These are phyloP conservation scores for Petrolisthes cinctipes DNA, from an alignment of 2,888 invertebrate species.

Conservation along the genomic window DNA sequence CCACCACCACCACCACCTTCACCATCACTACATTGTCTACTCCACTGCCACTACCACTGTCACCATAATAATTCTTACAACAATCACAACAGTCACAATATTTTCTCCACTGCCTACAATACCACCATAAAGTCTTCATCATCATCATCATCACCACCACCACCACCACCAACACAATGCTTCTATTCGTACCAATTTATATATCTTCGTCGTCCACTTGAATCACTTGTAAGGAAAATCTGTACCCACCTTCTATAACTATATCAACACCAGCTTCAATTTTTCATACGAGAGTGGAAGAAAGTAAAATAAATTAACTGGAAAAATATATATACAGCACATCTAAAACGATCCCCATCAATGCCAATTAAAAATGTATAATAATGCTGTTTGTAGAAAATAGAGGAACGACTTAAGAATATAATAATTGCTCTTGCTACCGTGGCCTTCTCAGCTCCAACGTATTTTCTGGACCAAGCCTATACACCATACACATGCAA, in stretches of 20 bases:
- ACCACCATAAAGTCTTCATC: background rate
- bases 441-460: background rate
- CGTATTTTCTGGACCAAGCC: background rate
- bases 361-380: too few species aligned
- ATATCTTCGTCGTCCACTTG: too few species aligned
- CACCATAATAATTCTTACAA: background rate
- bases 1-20: background rate
- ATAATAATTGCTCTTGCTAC: background rate
- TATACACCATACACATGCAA: too few species aligned
- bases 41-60: background rate
- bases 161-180: background rate
- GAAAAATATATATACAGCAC: too few species aligned
- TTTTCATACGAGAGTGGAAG: too few species aligned
- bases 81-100: slow-evolving; percentile 7
- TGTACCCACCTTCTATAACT: too few species aligned
- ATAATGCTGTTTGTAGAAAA: too few species aligned
- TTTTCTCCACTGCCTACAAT: background rate
- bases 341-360: too few species aligned
- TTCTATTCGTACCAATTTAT: background rate
- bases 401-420: too few species aligned
- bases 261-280: too few species aligned
- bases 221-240: too few species aligned
- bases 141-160: background rate
- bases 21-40: background rate
- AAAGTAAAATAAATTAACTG: too few species aligned